Conservation (phyloP, 2,797 vertebrate genomes). For the Acrossocheilus fasciatus region DNA sequence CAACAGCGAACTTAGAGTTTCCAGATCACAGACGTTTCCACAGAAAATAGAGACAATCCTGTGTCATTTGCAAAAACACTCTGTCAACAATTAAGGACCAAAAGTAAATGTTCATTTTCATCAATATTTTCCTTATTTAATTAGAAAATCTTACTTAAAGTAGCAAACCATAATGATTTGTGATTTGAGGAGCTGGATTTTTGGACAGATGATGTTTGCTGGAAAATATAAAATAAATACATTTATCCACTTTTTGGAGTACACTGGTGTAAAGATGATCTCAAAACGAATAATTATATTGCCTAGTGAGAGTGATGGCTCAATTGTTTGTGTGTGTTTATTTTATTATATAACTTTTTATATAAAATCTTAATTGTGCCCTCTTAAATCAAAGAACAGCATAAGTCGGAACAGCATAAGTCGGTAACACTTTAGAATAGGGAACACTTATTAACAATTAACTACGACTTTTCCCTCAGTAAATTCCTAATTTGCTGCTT, state of each 20-base stretch:
- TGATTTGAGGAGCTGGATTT: neutral
- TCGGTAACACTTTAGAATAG: too few relatives aligned
- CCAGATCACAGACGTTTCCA: neutral
- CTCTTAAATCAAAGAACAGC: neutral
- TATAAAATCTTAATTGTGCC: neutral
- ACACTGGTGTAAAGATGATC: neutral
- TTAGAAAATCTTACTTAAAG: neutral
- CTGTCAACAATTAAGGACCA: neutral
- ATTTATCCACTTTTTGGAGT: neutral
- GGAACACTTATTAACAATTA: too few relatives aligned
- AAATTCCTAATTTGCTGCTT: too few relatives aligned
- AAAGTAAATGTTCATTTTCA: neutral
- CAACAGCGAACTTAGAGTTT: conserved; percentile 6
- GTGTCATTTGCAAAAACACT: neutral
- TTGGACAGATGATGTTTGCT: neutral
- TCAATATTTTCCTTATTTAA: neutral
- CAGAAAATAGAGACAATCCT: neutral
- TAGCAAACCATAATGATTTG: neutral
- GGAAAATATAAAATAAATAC: neutral
- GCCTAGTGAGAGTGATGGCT: neutral
- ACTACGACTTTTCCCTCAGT: too few relatives aligned
- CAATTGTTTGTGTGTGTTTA: neutral
- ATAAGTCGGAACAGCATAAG: too few relatives aligned
- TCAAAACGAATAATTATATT: neutral
- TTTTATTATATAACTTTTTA: neutral